phyloP scores from a whole-genome alignment of 2,888 invertebrate genomes.

The Itoplectis maculator region DNA sequence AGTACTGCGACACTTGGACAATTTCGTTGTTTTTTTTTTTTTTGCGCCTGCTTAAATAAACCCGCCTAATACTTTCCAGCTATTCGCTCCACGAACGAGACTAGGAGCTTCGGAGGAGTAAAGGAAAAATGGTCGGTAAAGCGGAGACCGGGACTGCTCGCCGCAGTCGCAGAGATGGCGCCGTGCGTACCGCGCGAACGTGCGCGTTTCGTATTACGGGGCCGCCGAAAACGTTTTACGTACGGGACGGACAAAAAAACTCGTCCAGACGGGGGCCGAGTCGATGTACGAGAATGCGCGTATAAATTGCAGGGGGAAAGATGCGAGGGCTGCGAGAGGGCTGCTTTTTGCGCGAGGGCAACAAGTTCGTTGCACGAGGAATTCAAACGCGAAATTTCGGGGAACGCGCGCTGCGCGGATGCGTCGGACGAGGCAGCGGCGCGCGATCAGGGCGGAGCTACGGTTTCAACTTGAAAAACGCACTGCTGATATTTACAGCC shows the following conservation, averaged over 20 bases:
- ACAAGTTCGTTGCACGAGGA: slow-evolving; percentile 19
- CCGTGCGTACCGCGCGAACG: neutral
- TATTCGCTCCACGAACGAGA: slow-evolving; percentile 57
- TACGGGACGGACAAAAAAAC: slow-evolving; percentile 53
- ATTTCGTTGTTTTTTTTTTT: neutral
- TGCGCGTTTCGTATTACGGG: slow-evolving; percentile 17
- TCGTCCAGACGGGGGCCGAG: slow-evolving; percentile 61
- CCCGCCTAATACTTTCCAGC: slow-evolving; percentile 54
- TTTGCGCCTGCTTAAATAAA: slow-evolving; percentile 15
- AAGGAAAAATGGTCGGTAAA: slow-evolving; percentile 21
- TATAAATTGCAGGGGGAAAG: slow-evolving; percentile 43
- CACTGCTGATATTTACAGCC: slow-evolving; percentile 36
- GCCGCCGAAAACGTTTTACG: slow-evolving; percentile 31
- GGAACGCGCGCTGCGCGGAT: slow-evolving; percentile 8
- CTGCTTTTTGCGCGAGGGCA: slow-evolving; percentile 63
- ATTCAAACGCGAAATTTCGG: slow-evolving; percentile 15
- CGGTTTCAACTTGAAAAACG: slow-evolving; percentile 15
- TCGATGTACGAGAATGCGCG: slow-evolving; percentile 48
- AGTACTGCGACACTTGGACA: neutral
- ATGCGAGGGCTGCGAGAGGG: slow-evolving; percentile 50
- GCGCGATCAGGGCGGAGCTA: slow-evolving; percentile 1
- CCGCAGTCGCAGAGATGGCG: slow-evolving; percentile 51
- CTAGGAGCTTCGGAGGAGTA: slow-evolving; percentile 44
- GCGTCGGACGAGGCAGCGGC: neutral
- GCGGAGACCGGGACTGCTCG: slow-evolving; percentile 1